A percentile compares a stretch with the other conserved stretches of the same genome.
Evolutionary conservation across 2,113 vertebrate species (phyloP).

Genomic region (Mungos mungo): DNA sequence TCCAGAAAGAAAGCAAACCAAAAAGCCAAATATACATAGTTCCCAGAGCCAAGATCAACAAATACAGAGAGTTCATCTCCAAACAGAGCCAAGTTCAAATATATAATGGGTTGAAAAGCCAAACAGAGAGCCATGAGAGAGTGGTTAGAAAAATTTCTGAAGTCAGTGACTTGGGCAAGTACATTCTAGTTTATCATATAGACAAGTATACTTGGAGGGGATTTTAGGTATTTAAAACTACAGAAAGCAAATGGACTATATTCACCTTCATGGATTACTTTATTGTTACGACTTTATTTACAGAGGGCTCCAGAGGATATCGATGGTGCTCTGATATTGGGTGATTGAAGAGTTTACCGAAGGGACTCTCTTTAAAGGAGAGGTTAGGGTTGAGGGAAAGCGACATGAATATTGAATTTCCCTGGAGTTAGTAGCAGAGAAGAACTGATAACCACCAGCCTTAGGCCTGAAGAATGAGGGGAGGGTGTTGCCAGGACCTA

Average conservation of each 20-base stretch:
- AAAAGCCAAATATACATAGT: neutral
- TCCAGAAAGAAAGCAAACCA: constrained; percentile 20
- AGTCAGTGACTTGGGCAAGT: neutral
- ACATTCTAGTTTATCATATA: neutral
- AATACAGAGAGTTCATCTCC: constrained; percentile 36
- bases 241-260: neutral
- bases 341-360: neutral
- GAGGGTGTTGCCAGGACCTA: neutral
- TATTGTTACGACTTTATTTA: neutral
- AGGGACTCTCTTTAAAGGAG: neutral
- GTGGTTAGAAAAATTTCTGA: neutral
- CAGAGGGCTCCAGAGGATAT: neutral
- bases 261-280: neutral
- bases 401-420: neutral
- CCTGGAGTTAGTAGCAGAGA: neutral
- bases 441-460: neutral
- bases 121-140: constrained; percentile 32
- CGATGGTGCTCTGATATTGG: neutral
- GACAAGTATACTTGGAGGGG: neutral
- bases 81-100: constrained; percentile 41
- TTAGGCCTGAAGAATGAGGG: neutral
- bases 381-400: neutral
- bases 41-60: constrained; percentile 53
- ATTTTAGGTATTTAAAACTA: neutral
- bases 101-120: constrained; percentile 43